phyloP scores from a whole-genome alignment of 2,113 vertebrate genomes.

The Hassar affinis region DNA sequence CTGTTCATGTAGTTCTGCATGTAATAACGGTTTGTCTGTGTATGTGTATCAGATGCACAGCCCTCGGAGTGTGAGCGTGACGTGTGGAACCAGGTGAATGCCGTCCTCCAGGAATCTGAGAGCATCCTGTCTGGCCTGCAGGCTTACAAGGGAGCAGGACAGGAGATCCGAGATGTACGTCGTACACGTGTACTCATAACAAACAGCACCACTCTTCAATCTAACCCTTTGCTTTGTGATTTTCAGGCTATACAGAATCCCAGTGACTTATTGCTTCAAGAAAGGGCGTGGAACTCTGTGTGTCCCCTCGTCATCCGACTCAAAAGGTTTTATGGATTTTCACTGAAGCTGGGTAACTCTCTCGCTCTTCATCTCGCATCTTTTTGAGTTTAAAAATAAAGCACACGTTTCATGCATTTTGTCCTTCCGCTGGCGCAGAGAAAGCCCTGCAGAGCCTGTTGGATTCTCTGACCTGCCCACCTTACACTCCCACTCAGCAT shows the following conservation, averaged over 20 bases:
- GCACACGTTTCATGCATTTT: neutral
- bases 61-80: conserved; percentile 92
- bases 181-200: neutral
- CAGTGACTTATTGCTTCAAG: conserved; percentile 86
- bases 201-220: neutral
- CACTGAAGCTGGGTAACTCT: conserved; percentile 83
- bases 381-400: neutral
- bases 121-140: conserved; percentile 91
- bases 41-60: conserved; percentile 83
- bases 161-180: conserved; percentile 95
- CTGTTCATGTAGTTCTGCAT: neutral
- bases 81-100: conserved; percentile 95
- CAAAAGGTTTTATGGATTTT: conserved; percentile 96
- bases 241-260: conserved; percentile 96
- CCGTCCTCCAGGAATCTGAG: conserved; percentile 94
- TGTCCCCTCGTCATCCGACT: conserved; percentile 94
- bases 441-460: conserved; percentile 90
- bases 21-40: conserved; percentile 6
- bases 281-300: conserved; percentile 93
- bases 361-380: neutral
- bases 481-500: conserved; percentile 92
- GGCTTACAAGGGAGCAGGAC: conserved; percentile 94
- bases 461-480: conserved; percentile 88
- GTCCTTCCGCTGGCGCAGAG: conserved; percentile 68
- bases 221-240: neutral